phyloP scores from a whole-genome alignment of 1,140 invertebrate species.

The Drosophila sechellia region DNA sequence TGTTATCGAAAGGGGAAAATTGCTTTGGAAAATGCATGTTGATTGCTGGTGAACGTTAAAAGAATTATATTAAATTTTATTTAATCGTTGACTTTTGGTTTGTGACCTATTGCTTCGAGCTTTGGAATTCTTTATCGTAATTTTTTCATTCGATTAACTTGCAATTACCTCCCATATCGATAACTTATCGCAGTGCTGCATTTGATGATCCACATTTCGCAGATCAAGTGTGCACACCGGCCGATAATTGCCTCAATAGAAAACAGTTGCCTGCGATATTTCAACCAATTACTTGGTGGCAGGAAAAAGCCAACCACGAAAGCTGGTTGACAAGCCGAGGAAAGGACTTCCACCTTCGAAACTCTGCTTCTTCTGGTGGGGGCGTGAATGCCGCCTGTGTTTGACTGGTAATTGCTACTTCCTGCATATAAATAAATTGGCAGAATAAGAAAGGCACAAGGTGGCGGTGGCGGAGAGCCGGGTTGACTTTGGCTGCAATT shows the following conservation, averaged over 20 bases:
- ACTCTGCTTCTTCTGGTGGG: conserved; percentile 16
- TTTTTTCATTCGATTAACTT: conserved; percentile 10
- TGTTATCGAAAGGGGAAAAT: conserved; percentile 36
- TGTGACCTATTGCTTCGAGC: not conserved
- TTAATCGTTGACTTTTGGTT: not conserved
- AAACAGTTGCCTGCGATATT: conserved; percentile 37
- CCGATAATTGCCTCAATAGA: conserved; percentile 34
- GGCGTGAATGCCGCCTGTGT: conserved; percentile 47
- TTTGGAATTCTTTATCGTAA: not conserved
- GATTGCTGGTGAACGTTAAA: conserved; percentile 18
- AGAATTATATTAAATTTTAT: conserved; percentile 1
- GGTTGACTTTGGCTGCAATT: conserved; percentile 72
- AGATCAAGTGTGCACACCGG: conserved; percentile 27
- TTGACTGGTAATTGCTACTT: conserved; percentile 77
- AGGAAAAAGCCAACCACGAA: conserved; percentile 36
- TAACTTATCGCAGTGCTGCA: conserved; percentile 20
- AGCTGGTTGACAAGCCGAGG: conserved; percentile 44
- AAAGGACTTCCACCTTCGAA: conserved; percentile 12
- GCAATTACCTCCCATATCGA: not conserved
- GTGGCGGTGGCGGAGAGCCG: conserved; percentile 1
- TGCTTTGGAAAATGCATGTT: conserved; percentile 40
- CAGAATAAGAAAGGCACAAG: conserved; percentile 38
- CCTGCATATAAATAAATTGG: conserved; percentile 68
- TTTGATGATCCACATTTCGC: conserved; percentile 11
- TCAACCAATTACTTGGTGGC: conserved; percentile 46